Conservation (phyloP, 2,113 vertebrate species). For the Chlorocebus sabaeus region DNA sequence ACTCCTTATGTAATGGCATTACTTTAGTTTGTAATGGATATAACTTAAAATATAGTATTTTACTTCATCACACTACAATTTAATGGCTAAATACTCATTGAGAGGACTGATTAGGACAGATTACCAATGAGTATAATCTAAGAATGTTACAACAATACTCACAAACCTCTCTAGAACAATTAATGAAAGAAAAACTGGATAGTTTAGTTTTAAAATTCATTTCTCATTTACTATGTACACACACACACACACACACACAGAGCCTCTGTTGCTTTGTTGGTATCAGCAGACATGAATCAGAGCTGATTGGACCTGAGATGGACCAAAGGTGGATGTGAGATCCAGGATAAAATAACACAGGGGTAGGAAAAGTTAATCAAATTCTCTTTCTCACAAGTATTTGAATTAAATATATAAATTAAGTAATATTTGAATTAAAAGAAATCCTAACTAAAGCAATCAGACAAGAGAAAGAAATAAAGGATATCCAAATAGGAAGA, state of each 20-base stretch:
- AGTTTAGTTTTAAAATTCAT: neutral
- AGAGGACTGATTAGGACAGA: neutral
- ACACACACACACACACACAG: neutral
- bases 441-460: too few relatives aligned
- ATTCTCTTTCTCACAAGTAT: neutral
- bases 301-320: neutral
- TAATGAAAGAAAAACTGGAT: neutral
- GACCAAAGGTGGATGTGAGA: neutral
- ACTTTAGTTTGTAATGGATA: neutral
- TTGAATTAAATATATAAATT: neutral
- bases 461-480: too few relatives aligned
- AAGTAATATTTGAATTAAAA: neutral
- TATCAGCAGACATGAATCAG: neutral
- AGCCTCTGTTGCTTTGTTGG: neutral
- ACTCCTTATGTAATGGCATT: neutral
- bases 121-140: neutral
- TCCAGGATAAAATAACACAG: neutral
- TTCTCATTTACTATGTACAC: neutral
- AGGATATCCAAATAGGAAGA: too few relatives aligned
- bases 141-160: neutral
- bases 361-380: neutral
- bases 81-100: neutral
- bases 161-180: neutral
- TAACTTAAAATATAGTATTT: neutral
- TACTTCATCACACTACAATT: neutral